phyloP scores from a whole-genome alignment of 2,797 vertebrate species.

The Sarcoramphus papa region DNA sequence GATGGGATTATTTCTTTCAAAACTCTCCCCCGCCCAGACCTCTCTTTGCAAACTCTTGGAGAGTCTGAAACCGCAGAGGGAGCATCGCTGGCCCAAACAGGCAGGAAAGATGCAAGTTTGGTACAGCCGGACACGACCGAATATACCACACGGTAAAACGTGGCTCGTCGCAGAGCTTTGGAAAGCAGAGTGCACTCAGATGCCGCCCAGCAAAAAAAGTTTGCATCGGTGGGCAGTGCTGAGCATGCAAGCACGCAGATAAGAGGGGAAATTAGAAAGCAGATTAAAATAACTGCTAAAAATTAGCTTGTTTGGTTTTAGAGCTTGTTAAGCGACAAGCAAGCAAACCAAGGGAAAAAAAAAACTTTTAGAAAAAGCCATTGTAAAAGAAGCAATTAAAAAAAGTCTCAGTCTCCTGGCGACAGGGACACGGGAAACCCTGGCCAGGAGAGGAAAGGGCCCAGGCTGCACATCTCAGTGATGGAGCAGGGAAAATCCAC shows the following conservation, averaged over 20 bases:
- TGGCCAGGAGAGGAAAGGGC: background rate
- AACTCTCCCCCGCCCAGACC: background rate
- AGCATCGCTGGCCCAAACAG: background rate
- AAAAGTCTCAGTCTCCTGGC: background rate
- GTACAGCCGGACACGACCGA: background rate
- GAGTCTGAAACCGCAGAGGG: background rate
- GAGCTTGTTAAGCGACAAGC: background rate
- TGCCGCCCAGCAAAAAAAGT: background rate
- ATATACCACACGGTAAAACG: background rate
- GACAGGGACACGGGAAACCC: background rate
- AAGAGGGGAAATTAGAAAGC: background rate
- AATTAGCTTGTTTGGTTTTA: background rate
- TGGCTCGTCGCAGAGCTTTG: background rate
- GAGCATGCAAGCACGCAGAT: background rate
- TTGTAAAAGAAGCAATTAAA: background rate
- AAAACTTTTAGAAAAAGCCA: background rate
- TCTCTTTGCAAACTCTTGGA: background rate
- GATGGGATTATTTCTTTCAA: background rate
- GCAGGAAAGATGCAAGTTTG: background rate
- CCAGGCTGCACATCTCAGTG: background rate
- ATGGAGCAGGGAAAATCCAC: background rate
- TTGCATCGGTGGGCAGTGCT: background rate
- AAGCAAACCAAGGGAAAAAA: background rate
- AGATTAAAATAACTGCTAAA: background rate
- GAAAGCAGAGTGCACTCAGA: background rate